Conservation (phyloP, 2,888 invertebrate genomes). For the Dilophus febrilis region DNA sequence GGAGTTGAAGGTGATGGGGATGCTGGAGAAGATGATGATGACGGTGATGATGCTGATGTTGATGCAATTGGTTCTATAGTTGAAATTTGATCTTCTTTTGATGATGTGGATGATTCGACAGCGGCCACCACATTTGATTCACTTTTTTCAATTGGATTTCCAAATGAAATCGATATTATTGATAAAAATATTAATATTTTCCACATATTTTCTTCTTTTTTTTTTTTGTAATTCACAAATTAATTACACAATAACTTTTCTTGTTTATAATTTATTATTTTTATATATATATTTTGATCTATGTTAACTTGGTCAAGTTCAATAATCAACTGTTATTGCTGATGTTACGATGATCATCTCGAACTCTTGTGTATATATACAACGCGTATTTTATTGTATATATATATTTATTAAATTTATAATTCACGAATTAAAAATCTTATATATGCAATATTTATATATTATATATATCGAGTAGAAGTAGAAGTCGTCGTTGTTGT, state of each 20-base stretch:
- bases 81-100: neutral
- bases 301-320: conserved; percentile 9
- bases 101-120: neutral
- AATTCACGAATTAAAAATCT: no score
- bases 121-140: neutral
- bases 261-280: neutral
- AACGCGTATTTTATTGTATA: no score
- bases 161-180: neutral
- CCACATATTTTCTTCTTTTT: conserved; percentile 1
- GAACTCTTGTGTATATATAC: no score
- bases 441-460: no score
- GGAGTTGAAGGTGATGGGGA: conserved; percentile 8
- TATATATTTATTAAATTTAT: no score
- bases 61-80: neutral
- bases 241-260: neutral
- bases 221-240: neutral
- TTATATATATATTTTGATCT: no score
- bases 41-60: neutral
- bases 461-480: no score
- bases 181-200: neutral
- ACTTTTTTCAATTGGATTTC: neutral
- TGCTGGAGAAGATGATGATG: conserved; percentile 3
- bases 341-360: no score
- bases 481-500: no score
- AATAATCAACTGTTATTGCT: conserved; percentile 7